Evolutionary conservation across 2,113 vertebrate genomes (phyloP).

Genomic region (Sorex araneus): DNA sequence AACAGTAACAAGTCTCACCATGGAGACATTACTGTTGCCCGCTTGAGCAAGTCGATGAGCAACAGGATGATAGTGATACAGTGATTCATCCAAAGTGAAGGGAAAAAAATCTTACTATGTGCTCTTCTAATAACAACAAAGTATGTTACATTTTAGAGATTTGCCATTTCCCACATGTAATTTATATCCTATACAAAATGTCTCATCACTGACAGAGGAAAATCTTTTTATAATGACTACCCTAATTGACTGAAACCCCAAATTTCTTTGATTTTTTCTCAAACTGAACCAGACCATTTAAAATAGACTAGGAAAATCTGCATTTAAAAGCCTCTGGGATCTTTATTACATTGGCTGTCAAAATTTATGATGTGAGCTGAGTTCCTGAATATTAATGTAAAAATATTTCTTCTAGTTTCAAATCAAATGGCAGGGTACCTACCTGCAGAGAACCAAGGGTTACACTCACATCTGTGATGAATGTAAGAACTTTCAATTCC

Average conservation of each 20-base stretch:
- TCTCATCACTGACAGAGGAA: background rate
- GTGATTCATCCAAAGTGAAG: background rate
- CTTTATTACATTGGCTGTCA: background rate
- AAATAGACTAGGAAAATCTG: background rate
- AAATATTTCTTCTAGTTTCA: background rate
- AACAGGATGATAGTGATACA: no score
- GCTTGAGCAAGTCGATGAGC: no score
- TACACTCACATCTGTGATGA: background rate
- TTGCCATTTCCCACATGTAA: background rate
- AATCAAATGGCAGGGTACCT: background rate
- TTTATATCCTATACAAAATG: slow-evolving; percentile 40
- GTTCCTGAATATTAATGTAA: background rate
- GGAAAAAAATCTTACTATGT: background rate
- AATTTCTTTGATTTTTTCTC: background rate
- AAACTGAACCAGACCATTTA: slow-evolving; percentile 22
- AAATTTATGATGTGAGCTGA: background rate
- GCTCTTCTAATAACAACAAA: background rate
- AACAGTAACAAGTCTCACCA: no score
- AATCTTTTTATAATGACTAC: background rate
- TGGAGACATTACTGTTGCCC: no score
- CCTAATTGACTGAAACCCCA: background rate
- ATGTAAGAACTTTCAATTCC: background rate
- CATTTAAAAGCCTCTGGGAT: background rate
- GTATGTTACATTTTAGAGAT: slow-evolving; percentile 4
- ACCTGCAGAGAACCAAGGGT: background rate